Percentiles rank a stretch among this genome's conserved stretches.
phyloP scores from a whole-genome alignment of 2,888 invertebrate species.

The Trichopoda pennipes region DNA sequence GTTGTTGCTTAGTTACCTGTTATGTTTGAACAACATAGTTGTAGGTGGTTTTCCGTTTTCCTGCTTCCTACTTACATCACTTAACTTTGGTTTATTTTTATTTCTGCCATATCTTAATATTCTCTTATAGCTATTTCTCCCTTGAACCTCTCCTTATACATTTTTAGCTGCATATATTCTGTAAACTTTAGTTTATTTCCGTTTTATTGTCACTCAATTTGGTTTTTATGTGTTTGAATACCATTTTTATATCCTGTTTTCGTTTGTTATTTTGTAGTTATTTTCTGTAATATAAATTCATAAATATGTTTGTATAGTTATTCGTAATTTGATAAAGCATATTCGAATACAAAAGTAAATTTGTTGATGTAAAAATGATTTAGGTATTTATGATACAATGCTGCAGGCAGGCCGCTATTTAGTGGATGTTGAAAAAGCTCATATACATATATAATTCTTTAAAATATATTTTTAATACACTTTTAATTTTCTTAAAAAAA shows the following conservation, averaged over 20 bases:
- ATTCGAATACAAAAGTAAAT: conserved; percentile 25
- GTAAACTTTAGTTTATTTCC: conserved; percentile 65
- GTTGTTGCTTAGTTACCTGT: conserved; percentile 54
- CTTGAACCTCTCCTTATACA: not conserved
- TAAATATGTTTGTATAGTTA: conserved; percentile 30
- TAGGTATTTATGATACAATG: not conserved
- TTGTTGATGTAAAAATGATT: conserved; percentile 16
- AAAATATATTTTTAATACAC: too few relatives aligned
- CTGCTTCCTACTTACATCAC: conserved; percentile 51
- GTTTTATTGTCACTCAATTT: conserved; percentile 68
- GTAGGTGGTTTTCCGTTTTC: conserved; percentile 64
- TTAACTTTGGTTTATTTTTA: conserved; percentile 18
- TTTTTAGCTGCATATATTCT: conserved; percentile 7
- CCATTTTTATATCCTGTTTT: conserved; percentile 53
- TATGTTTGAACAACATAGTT: conserved; percentile 51
- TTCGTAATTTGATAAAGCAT: conserved; percentile 7
- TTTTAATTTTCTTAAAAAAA: too few relatives aligned
- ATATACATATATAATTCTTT: too few relatives aligned
- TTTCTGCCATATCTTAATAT: not conserved
- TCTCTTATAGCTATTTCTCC: conserved; percentile 3
- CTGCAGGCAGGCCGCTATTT: not conserved
- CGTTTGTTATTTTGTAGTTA: conserved; percentile 32
- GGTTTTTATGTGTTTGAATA: conserved; percentile 58
- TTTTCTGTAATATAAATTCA: conserved; percentile 44
- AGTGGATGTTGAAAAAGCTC: too few relatives aligned